Evolutionary conservation across 2,888 invertebrate species (phyloP), one percentile per base, ranked within the genome.

Genomic region (Lasioglossum leucozonium): DNA sequence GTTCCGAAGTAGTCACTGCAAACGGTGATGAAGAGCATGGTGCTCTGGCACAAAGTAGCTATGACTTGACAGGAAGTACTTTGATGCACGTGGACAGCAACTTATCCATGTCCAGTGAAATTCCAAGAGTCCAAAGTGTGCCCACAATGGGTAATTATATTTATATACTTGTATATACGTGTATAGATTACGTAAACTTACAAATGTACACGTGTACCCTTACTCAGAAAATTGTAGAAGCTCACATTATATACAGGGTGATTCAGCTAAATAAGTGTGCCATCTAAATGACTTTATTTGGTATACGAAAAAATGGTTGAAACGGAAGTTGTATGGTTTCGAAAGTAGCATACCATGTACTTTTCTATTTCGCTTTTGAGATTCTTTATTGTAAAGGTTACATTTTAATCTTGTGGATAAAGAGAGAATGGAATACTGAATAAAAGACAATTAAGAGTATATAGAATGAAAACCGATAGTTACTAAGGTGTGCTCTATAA

Each of bases 1-100:
- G 97, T 94, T 96, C 97, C 10, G 95, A 95, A 90, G 94, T 80
- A 58, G 82, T 69, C 1, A 92, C 90, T 58, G 90, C 91, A 16
- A 90, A 90, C n/a, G 90, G 90, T 26, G 93, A 94, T 40, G 94
- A 95, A 4, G 95, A 95, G 55, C 92, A 93, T 4, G 92, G 91
- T 4, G 82, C 75, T 40, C 85, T 94, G n/a, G 93, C 93, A 4
- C 95, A 94, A 86, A 95, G 95, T 81, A 95, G 93, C 77, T 94
- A 93, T 82, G 94, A 95, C 84, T 89, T 95, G 22, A 93, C 94
- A 0, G 94, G 95, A 18, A 94, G 92, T 77, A 94, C 94, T 51
- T 87, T 95, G 62, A 94, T 95, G 94, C 95, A 95, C 74, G 94
- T 95, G 8, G 95, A 95, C 87, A 95, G 95, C 77, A 92, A 95